Evolutionary conservation across 2,797 vertebrate species (phyloP).

Genomic region (Platyrinchus mystaceus): DNA sequence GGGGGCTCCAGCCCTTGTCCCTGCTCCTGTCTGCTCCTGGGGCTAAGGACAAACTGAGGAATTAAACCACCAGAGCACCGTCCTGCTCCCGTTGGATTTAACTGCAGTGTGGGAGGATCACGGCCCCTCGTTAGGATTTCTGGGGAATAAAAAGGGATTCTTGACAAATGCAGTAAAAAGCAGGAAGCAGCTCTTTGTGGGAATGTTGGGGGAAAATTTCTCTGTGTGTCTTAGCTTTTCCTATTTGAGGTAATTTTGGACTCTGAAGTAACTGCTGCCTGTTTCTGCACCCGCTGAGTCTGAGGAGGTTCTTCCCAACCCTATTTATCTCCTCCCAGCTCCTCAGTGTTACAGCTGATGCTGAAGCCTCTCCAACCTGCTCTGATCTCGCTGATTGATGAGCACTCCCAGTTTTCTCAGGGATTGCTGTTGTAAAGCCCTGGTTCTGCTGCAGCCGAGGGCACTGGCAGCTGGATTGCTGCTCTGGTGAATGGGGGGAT

Average conservation of each 20-base stretch:
- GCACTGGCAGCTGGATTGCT: neutral
- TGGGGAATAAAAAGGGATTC: neutral
- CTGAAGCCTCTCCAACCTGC: neutral
- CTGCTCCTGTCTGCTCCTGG: neutral
- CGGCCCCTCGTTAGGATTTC: neutral
- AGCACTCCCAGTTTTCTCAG: neutral
- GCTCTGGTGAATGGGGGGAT: neutral
- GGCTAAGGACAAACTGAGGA: accelerated
- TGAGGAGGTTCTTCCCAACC: accelerated
- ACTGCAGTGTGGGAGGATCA: neutral
- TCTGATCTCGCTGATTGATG: neutral
- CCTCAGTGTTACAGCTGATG: neutral
- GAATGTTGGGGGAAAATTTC: neutral
- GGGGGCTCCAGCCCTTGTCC: neutral
- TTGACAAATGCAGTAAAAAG: neutral
- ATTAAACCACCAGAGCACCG: neutral
- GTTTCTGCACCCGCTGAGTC: neutral
- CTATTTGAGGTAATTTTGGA: neutral
- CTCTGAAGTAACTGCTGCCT: neutral
- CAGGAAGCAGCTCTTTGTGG: neutral
- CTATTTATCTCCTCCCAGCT: neutral
- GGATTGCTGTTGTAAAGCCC: neutral
- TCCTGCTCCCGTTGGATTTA: neutral
- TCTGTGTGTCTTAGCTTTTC: too few relatives aligned
- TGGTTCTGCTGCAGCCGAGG: neutral